Evolutionary conservation across 2,113 vertebrate genomes (phyloP), one percentile per base, ranked within the genome.

Genomic region (Lepisosteus osseus): DNA sequence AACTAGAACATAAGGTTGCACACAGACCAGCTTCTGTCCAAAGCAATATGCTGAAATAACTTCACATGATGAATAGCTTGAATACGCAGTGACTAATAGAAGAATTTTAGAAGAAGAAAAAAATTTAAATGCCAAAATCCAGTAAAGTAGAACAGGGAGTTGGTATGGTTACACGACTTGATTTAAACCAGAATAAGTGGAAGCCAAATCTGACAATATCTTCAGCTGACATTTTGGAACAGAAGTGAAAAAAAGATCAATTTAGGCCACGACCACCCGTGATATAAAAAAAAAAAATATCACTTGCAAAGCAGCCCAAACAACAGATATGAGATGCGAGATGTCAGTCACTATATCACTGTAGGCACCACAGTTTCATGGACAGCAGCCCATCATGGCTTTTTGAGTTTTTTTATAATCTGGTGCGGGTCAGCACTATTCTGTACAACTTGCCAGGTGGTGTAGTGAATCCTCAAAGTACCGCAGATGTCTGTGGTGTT

Each of bases 81-180:
- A 72, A 17, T 40, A 59, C 73, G 85, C 81, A 84, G 80, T 80
- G 82, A 82, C 74, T 81, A 85, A 84, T 83, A 74, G 72, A 66
- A 82, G 64, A 47, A 51, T 57, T 71, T 56, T 71, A 78, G 75
- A 85, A 78, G 71, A 68, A 71, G 41, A 47, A 71, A 71, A 44
- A 45, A 54, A 71, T 44, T 54, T 68, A 67, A 45, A 54, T 69
- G 65, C 65, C 74, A 78, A 43, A 78, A 78, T 41, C 47, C 64
- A 70, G 74, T 69, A 77, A 70, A 63, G 4, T 13, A 44, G 59
- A 63, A 15, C 14, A 43, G 8, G 41, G 54, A 42, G 42, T 15
- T 62, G 57, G 69, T 56, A 15, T 72, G 79, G 78, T 84, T 82
- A 69, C 70, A 74, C 71, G 81, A 13, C 70, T 80, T 61, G 47